Evolutionary conservation across 1,140 invertebrate genomes (phyloP).

Genomic region (Diorhabda carinulata): DNA sequence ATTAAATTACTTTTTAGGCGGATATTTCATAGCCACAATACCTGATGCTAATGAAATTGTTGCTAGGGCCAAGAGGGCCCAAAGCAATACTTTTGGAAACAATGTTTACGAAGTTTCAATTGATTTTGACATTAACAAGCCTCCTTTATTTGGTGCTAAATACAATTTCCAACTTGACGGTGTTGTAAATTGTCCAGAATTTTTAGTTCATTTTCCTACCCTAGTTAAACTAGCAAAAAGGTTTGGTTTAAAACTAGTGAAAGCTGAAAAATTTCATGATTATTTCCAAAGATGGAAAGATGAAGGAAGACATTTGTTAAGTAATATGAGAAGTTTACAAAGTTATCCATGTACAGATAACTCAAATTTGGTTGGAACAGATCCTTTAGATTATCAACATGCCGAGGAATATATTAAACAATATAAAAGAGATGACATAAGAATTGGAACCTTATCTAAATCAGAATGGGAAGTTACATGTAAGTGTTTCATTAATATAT

Average conservation of each 20-base stretch:
- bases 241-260: slow-evolving; percentile 74
- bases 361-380: slow-evolving; percentile 55
- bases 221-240: slow-evolving; percentile 79
- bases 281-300: slow-evolving; percentile 69
- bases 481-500: slow-evolving; percentile 52
- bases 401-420: slow-evolving; percentile 59
- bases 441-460: slow-evolving; percentile 76
- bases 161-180: slow-evolving; percentile 95
- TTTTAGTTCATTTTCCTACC: slow-evolving; percentile 89
- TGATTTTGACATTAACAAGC: slow-evolving; percentile 63
- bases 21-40: slow-evolving; percentile 95
- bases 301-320: slow-evolving; percentile 60
- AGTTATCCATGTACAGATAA: slow-evolving; percentile 59
- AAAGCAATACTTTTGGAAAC: slow-evolving; percentile 75
- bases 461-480: slow-evolving; percentile 92
- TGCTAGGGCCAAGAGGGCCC: slow-evolving; percentile 53
- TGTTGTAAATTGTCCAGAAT: slow-evolving; percentile 97
- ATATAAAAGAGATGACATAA: slow-evolving; percentile 47
- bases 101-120: slow-evolving; percentile 82
- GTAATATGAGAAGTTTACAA: slow-evolving; percentile 72
- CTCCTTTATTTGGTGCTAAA: slow-evolving; percentile 91
- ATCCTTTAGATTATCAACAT: slow-evolving; percentile 69
- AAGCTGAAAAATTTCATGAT: slow-evolving; percentile 72
- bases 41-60: slow-evolving; percentile 91
- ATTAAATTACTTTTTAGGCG: slow-evolving; percentile 43